Conservation (phyloP, 2,113 vertebrate genomes). For the Athene noctua region DNA sequence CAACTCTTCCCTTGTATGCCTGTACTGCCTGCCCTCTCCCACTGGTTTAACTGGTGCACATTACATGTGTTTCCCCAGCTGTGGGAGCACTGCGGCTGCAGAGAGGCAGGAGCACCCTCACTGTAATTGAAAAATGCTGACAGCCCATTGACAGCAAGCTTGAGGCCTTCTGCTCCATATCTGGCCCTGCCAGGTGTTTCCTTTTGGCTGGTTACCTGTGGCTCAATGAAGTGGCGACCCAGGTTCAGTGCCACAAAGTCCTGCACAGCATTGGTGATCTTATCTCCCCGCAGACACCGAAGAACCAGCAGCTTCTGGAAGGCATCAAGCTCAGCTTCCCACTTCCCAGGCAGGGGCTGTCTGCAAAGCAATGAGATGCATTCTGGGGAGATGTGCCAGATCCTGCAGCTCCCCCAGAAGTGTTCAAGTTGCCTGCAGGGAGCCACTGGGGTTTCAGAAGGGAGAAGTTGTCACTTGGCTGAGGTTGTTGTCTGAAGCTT, state of each 20-base stretch:
- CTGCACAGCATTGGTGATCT: conserved; percentile 87
- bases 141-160: background rate
- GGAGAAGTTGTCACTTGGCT: background rate
- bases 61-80: background rate
- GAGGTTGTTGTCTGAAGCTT: background rate
- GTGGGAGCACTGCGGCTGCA: background rate
- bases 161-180: background rate
- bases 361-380: conserved; percentile 62
- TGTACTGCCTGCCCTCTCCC: background rate
- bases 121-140: background rate
- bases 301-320: conserved; percentile 90
- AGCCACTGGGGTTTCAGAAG: background rate
- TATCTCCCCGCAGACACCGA: conserved; percentile 85
- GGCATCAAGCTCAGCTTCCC: conserved; percentile 76
- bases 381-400: background rate
- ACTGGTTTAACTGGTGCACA: background rate
- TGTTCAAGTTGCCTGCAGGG: background rate
- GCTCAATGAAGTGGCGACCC: conserved; percentile 86
- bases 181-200: background rate
- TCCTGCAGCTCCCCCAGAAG: background rate
- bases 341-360: conserved; percentile 80
- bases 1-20: background rate
- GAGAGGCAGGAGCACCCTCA: rapidly evolving
- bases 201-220: conserved; percentile 73
- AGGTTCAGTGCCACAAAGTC: conserved; percentile 85